Conservation (phyloP, 2,888 invertebrate species). For the Andrena minutula region DNA sequence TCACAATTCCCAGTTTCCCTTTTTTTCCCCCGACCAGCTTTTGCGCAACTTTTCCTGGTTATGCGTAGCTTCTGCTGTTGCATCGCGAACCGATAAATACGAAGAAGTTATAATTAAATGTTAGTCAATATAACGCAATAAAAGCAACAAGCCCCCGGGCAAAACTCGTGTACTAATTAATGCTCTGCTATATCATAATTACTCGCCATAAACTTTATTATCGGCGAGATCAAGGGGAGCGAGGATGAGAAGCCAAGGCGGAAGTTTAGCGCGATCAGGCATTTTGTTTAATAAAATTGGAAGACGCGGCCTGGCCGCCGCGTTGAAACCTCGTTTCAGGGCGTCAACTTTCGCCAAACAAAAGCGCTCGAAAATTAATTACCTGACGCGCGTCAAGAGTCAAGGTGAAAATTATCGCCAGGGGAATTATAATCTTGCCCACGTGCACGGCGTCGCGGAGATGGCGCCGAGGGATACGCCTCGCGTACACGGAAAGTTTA, state of each 20-base stretch:
- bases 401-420: slow-evolving; percentile 32
- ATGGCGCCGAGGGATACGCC: slow-evolving; percentile 51
- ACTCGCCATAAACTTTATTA: slow-evolving; percentile 27
- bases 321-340: not conserved
- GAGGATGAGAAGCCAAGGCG: not conserved
- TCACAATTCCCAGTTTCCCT: not conserved
- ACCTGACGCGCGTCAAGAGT: slow-evolving; percentile 4
- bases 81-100: slow-evolving; percentile 19
- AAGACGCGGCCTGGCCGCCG: not conserved
- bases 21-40: not conserved
- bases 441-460: slow-evolving; percentile 54
- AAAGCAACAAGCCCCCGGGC: slow-evolving; percentile 2
- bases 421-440: slow-evolving; percentile 38
- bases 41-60: not conserved
- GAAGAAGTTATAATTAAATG: slow-evolving; percentile 38
- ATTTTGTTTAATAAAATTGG: slow-evolving; percentile 24
- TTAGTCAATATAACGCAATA: slow-evolving; percentile 18
- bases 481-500: slow-evolving; percentile 67
- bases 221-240: not conserved
- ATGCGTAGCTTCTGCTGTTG: not conserved
- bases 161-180: slow-evolving; percentile 46
- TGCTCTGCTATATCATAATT: slow-evolving; percentile 27
- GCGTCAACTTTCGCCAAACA: not conserved
- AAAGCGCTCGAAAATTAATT: slow-evolving; percentile 19
- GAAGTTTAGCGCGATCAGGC: slow-evolving; percentile 16